Conservation (phyloP, 2,113 vertebrate species). For the Nerophis ophidion region DNA sequence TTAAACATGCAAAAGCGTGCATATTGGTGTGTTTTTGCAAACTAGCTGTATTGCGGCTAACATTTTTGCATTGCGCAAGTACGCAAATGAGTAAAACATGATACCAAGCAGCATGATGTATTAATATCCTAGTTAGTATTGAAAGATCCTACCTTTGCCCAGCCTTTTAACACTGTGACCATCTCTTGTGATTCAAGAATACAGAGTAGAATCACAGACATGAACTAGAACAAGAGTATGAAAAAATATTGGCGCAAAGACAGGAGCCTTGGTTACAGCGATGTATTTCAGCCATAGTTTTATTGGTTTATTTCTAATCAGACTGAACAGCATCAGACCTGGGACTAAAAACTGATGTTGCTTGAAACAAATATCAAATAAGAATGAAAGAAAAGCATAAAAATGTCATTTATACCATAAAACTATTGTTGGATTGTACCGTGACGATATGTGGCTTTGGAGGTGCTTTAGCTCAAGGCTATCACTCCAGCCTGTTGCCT, state of each 20-base stretch:
- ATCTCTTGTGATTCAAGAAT: not conserved
- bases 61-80: not conserved
- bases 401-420: not conserved
- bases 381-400: not conserved
- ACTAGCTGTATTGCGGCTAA: not conserved
- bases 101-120: slow-evolving; percentile 30
- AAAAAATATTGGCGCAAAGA: slow-evolving; percentile 43
- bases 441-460: not conserved
- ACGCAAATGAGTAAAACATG: slow-evolving; percentile 30
- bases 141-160: slow-evolving; percentile 37
- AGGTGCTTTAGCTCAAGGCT: too few species aligned
- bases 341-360: slow-evolving; percentile 24
- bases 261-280: slow-evolving; percentile 40
- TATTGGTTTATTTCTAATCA: slow-evolving; percentile 39
- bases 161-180: slow-evolving; percentile 1
- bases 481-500: too few species aligned
- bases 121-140: slow-evolving; percentile 7
- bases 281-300: slow-evolving; percentile 32
- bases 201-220: not conserved
- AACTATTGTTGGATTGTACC: not conserved
- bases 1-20: slow-evolving; percentile 33
- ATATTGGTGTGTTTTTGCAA: slow-evolving; percentile 4
- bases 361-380: not conserved
- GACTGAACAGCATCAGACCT: slow-evolving; percentile 60
- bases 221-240: not conserved